Conservation (phyloP, 2,888 invertebrate genomes). For the Cephus nigrinus region DNA sequence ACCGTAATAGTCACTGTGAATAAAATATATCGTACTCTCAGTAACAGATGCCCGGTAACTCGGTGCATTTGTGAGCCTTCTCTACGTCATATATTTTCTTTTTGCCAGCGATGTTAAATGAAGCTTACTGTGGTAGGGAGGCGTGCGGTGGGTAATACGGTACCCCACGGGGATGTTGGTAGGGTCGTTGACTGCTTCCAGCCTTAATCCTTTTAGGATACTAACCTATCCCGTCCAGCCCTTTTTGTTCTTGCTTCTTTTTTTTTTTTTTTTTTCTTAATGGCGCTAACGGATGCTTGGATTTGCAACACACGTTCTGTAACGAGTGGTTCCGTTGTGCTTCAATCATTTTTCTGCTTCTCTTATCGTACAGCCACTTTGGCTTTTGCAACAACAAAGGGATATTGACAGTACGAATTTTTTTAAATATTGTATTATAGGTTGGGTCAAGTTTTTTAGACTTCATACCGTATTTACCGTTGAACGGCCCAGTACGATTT, state of each 20-base stretch:
- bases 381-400: not conserved
- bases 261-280: not conserved
- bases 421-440: not conserved
- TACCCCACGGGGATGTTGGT: constrained; percentile 12
- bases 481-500: not conserved
- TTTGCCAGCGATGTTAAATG: constrained; percentile 18
- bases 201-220: constrained; percentile 12
- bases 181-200: constrained; percentile 14
- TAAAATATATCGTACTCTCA: constrained; percentile 19
- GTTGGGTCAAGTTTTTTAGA: not conserved
- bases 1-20: constrained; percentile 8
- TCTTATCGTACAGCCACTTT: not conserved
- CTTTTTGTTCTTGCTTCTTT: not conserved
- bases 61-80: constrained; percentile 2
- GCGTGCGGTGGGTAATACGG: constrained; percentile 4
- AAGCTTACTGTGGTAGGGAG: constrained; percentile 16
- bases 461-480: not conserved
- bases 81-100: constrained; percentile 17
- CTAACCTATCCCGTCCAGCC: constrained; percentile 1
- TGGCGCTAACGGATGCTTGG: not conserved
- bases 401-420: not conserved
- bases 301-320: not conserved
- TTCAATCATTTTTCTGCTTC: no score
- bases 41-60: constrained; percentile 16
- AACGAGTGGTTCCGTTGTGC: not conserved